Evolutionary conservation across 2,888 invertebrate genomes (phyloP).

Genomic region (Eustalomyia histrio): DNA sequence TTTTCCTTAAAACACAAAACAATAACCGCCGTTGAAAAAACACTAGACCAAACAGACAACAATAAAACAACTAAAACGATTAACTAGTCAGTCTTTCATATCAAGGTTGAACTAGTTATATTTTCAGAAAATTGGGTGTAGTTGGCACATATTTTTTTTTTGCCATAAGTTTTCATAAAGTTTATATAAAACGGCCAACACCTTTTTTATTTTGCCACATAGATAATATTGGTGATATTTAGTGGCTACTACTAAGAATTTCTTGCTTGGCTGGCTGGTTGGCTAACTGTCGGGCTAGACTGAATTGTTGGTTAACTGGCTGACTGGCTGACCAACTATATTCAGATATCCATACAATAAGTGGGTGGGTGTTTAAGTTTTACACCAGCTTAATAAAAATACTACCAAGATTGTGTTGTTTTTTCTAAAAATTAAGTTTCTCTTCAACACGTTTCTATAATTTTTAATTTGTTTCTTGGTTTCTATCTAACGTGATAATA

Average conservation of each 20-base stretch:
- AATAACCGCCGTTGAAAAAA: not conserved
- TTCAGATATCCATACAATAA: constrained; percentile 37
- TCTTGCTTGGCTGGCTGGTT: constrained; percentile 13
- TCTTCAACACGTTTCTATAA: constrained; percentile 52
- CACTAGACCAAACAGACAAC: constrained; percentile 9
- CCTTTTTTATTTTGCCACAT: constrained; percentile 46
- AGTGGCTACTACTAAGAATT: constrained; percentile 62
- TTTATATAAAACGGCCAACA: constrained; percentile 58
- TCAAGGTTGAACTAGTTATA: constrained; percentile 69
- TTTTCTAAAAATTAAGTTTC: constrained; percentile 17
- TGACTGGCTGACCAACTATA: constrained; percentile 28
- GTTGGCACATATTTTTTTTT: constrained; percentile 57
- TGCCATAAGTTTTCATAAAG: constrained; percentile 35
- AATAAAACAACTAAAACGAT: constrained; percentile 41
- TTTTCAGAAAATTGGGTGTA: constrained; percentile 61
- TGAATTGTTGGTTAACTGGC: constrained; percentile 42
- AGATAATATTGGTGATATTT: constrained; percentile 65
- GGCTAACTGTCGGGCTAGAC: constrained; percentile 5
- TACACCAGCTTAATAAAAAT: constrained; percentile 53
- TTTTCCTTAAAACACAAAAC: constrained; percentile 36
- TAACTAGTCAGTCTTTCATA: constrained; percentile 56
- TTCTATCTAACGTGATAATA: constrained; percentile 79
- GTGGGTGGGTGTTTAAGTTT: constrained; percentile 63
- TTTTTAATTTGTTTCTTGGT: constrained; percentile 68
- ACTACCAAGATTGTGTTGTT: constrained; percentile 40